A percentile compares a stretch with the other conserved stretches of the same genome.
Conservation (phyloP, 1,140 invertebrate species). For the Neodiprion pinetum region DNA sequence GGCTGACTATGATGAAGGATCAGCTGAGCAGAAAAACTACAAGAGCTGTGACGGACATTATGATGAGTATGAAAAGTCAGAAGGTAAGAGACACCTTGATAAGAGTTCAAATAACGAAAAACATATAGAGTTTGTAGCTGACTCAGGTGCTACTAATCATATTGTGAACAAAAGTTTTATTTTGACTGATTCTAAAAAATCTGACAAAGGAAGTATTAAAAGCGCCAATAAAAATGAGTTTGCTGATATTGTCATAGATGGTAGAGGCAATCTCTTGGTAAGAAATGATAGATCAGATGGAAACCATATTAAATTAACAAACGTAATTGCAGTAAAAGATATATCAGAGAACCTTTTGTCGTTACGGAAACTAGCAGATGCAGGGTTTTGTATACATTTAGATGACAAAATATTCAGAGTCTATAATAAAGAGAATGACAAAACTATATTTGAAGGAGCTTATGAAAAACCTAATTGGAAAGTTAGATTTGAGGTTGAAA, state of each 20-base stretch:
- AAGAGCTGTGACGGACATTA: background rate
- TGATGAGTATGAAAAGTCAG: constrained; percentile 9
- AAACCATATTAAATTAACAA: constrained; percentile 30
- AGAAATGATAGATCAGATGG: constrained; percentile 18
- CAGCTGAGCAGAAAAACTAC: constrained; percentile 17
- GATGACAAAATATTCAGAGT: constrained; percentile 28
- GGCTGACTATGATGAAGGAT: constrained; percentile 23
- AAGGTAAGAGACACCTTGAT: constrained; percentile 18
- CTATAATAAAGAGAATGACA: constrained; percentile 27
- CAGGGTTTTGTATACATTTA: constrained; percentile 28
- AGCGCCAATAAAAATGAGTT: constrained; percentile 33
- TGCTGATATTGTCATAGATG: constrained; percentile 29
- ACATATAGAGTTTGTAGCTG: constrained; percentile 26
- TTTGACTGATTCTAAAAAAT: constrained; percentile 27
- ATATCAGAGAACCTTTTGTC: constrained; percentile 33
- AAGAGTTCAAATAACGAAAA: constrained; percentile 19
- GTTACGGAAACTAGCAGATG: constrained; percentile 28
- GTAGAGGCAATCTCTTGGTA: constrained; percentile 30
- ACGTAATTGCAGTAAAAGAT: constrained; percentile 31
- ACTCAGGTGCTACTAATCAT: constrained; percentile 27
- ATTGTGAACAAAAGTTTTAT: constrained; percentile 29
- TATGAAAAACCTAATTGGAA: constrained; percentile 33
- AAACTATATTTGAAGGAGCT: constrained; percentile 27
- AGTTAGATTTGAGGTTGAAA: constrained; percentile 26
- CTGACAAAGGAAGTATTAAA: constrained; percentile 23